A percentile compares a stretch with the other conserved stretches of the same genome.
Evolutionary conservation across 2,113 vertebrate species (phyloP).

Genomic region (Eulemur macaco): DNA sequence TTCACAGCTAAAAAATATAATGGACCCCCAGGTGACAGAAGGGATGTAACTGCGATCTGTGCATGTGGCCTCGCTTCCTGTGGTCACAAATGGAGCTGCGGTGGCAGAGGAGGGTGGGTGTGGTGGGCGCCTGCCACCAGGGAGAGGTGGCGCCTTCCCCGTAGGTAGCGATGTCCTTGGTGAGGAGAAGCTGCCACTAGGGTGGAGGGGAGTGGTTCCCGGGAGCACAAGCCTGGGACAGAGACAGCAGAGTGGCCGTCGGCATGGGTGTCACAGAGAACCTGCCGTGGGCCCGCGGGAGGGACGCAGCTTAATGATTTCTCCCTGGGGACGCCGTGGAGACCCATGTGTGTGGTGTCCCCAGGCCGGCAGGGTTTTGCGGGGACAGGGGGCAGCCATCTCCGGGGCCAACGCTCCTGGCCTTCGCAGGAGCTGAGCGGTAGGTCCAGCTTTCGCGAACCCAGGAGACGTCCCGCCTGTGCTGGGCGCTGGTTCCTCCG

Average conservation of each 20-base stretch:
- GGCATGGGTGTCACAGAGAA: background rate
- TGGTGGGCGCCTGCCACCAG: background rate
- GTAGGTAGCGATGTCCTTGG: background rate
- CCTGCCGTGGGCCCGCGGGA: too few relatives aligned
- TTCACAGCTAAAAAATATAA: background rate
- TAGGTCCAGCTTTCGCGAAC: background rate
- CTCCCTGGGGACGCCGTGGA: background rate
- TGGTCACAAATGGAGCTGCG: background rate
- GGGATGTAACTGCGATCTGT: too few relatives aligned
- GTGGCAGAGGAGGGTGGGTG: background rate
- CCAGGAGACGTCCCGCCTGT: background rate
- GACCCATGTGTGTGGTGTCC: too few relatives aligned
- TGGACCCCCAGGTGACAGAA: background rate
- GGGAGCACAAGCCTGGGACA: too few relatives aligned
- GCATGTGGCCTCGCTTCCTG: fast-evolving
- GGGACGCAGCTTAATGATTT: background rate
- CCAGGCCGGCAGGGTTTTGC: background rate
- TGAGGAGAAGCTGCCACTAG: background rate
- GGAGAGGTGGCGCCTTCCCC: background rate
- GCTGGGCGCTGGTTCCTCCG: background rate
- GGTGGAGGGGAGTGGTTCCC: background rate
- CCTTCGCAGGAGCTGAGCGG: background rate
- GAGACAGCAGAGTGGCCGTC: background rate
- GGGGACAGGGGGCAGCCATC: too few relatives aligned
- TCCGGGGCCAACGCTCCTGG: background rate